Percentiles rank a stretch among this genome's conserved stretches.
phyloP scores from a whole-genome alignment of 2,797 vertebrate species.

The Phoeniculus purpureus region DNA sequence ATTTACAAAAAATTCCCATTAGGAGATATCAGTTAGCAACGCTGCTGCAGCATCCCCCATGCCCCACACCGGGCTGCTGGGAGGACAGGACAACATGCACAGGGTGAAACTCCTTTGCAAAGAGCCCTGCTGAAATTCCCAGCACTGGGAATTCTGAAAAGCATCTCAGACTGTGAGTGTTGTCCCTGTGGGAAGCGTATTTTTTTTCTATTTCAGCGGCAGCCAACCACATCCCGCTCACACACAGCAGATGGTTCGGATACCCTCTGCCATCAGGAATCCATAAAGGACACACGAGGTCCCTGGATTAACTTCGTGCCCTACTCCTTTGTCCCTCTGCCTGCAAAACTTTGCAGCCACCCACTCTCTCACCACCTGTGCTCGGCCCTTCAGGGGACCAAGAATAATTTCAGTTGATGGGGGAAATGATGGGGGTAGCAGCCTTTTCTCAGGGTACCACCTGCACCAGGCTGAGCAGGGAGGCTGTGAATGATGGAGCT shows the following conservation, averaged over 20 bases:
- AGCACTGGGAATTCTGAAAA: background rate
- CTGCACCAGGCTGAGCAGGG: too few relatives aligned
- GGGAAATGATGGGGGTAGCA: fast-evolving
- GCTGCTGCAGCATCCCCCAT: background rate
- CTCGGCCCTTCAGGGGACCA: fast-evolving
- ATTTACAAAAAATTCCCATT: too few relatives aligned
- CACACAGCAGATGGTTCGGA: background rate
- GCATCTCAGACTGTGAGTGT: fast-evolving
- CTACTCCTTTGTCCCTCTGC: background rate
- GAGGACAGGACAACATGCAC: fast-evolving
- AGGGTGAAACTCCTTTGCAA: background rate
- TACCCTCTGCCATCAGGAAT: background rate
- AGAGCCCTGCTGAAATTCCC: background rate
- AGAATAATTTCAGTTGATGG: fast-evolving
- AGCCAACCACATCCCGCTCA: fast-evolving
- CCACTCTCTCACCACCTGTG: fast-evolving
- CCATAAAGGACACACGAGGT: fast-evolving
- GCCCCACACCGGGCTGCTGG: background rate
- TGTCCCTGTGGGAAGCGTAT: fast-evolving
- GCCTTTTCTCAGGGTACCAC: background rate
- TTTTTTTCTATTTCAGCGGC: background rate
- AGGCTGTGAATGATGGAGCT: background rate
- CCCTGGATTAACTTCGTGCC: background rate
- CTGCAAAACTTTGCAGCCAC: background rate
- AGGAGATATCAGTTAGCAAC: background rate